These are phyloP conservation scores for Drosophila bipectinata DNA, from an alignment of 1,140 invertebrate genomes.

Conservation along the genomic window DNA sequence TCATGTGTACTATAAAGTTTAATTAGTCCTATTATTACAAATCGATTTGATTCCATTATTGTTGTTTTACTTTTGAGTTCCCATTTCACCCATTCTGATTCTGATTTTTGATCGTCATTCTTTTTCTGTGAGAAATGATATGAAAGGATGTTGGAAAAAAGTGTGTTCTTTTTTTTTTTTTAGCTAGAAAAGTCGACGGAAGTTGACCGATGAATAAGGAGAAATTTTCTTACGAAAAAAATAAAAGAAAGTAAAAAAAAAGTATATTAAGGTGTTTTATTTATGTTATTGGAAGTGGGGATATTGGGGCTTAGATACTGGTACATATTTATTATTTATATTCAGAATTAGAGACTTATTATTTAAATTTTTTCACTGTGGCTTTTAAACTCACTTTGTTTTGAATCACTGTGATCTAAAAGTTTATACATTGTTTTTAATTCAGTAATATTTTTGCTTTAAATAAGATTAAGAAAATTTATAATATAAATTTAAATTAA, in stretches of 20 bases:
- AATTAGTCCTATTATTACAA: slow-evolving; percentile 50
- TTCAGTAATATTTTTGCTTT: too few species aligned
- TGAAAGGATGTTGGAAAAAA: slow-evolving; percentile 21
- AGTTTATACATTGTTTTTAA: too few species aligned
- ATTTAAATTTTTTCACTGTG: too few species aligned
- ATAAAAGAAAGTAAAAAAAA: slow-evolving; percentile 39
- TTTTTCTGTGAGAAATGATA: slow-evolving; percentile 25
- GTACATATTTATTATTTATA: background rate
- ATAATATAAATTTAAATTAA: background rate
- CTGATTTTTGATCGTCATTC: slow-evolving; percentile 21
- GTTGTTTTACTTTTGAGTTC: slow-evolving; percentile 20
- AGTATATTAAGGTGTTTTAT: background rate
- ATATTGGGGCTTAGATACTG: too few species aligned
- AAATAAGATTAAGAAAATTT: background rate
- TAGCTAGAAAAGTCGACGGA: slow-evolving; percentile 38
- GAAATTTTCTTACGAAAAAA: slow-evolving; percentile 38
- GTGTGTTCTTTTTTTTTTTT: slow-evolving; percentile 21
- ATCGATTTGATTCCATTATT: slow-evolving; percentile 21
- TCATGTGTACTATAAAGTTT: slow-evolving; percentile 63
- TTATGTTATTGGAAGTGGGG: background rate
- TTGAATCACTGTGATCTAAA: too few species aligned
- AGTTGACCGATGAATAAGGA: slow-evolving; percentile 34
- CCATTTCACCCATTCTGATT: background rate
- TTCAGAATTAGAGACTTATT: too few species aligned
- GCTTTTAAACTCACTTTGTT: too few species aligned